These are phyloP conservation scores for Anthophora plumipes DNA, from an alignment of 2,888 invertebrate genomes.

Conservation along the genomic window DNA sequence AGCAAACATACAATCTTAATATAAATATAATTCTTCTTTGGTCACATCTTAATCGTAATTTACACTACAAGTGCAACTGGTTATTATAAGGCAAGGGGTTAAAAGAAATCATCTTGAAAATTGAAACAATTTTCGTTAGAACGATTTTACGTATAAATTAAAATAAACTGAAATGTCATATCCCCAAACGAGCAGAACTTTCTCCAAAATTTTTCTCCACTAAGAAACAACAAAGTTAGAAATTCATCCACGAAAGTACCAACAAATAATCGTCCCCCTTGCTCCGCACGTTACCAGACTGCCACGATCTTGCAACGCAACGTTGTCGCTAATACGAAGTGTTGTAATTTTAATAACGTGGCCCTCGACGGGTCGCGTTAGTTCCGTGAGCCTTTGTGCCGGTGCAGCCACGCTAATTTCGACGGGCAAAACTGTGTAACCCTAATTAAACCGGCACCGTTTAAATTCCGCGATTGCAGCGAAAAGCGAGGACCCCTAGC, in stretches of 20 bases:
- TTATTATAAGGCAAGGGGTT: no score
- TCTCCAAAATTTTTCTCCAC: neutral
- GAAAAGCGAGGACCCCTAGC: constrained; percentile 20
- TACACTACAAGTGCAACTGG: no score
- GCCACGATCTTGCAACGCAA: neutral
- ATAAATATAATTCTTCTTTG: no score
- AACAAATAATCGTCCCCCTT: neutral
- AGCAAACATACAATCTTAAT: no score
- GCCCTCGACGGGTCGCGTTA: constrained; percentile 17
- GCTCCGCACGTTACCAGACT: neutral
- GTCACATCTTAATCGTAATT: no score
- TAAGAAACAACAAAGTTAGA: neutral
- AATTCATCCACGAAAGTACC: neutral
- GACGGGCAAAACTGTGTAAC: constrained; percentile 47
- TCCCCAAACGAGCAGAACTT: no score
- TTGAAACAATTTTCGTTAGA: no score
- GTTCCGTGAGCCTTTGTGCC: constrained; percentile 31
- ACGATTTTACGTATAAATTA: no score
- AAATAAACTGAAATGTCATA: no score
- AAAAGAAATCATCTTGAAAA: no score
- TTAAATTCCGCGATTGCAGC: constrained; percentile 59
- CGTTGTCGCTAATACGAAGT: constrained; percentile 25
- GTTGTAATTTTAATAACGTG: constrained; percentile 52
- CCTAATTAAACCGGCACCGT: constrained; percentile 59
- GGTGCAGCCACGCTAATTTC: constrained; percentile 43